Evolutionary conservation across 1,140 invertebrate genomes (phyloP).

Genomic region (Ylistrum balloti): DNA sequence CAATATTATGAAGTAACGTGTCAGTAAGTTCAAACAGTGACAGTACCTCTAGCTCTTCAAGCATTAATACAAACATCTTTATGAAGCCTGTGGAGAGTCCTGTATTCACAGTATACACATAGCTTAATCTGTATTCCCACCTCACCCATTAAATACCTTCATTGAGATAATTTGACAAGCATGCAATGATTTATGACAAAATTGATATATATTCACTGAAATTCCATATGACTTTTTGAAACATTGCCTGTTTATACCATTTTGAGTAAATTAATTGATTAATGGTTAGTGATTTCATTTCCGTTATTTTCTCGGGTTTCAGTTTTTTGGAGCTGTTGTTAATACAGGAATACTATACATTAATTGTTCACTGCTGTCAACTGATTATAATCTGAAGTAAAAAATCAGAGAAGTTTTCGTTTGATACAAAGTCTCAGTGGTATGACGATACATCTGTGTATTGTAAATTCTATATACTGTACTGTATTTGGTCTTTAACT

Average conservation of each 20-base stretch:
- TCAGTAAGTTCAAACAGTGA: too few species aligned
- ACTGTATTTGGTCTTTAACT: background rate
- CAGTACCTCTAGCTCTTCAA: too few species aligned
- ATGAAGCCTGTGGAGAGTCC: background rate
- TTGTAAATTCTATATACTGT: background rate
- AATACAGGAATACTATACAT: background rate
- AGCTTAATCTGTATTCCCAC: background rate
- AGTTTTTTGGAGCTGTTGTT: background rate
- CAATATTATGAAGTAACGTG: too few species aligned
- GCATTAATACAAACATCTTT: background rate
- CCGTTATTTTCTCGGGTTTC: background rate
- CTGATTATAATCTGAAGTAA: background rate
- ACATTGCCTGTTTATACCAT: slow-evolving; percentile 19
- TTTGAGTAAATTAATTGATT: slow-evolving; percentile 29
- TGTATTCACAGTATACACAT: background rate
- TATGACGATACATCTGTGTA: too few species aligned
- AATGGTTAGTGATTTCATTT: background rate
- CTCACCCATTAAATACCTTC: background rate
- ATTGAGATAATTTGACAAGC: background rate
- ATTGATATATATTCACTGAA: background rate
- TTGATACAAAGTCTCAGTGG: too few species aligned
- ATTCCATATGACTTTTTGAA: background rate
- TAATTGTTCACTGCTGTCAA: background rate
- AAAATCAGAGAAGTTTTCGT: background rate
- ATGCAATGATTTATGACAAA: background rate